Conservation (phyloP, 2,888 invertebrate species). For the Troides aeacus region DNA sequence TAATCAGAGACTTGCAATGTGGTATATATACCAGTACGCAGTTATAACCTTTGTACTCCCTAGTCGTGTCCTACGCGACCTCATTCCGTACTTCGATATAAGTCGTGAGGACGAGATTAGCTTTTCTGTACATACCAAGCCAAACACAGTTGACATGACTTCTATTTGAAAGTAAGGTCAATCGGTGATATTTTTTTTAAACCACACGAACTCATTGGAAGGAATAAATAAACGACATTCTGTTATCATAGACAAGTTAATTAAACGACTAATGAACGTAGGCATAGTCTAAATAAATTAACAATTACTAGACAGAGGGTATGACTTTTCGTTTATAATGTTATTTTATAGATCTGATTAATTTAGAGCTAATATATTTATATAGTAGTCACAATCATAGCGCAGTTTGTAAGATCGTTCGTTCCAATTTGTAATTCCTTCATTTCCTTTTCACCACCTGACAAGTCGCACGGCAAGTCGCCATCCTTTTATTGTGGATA, state of each 20-base stretch:
- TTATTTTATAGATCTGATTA: too few species aligned
- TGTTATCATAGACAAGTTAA: neutral
- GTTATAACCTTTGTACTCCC: slow-evolving; percentile 37
- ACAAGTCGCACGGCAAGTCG: too few species aligned
- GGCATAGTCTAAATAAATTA: neutral
- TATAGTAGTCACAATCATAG: too few species aligned
- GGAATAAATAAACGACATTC: neutral
- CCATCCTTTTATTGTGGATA: too few species aligned
- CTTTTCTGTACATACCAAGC: slow-evolving; percentile 51
- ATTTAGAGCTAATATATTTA: too few species aligned
- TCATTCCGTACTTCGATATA: slow-evolving; percentile 43
- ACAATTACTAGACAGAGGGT: too few species aligned
- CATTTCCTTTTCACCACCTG: too few species aligned
- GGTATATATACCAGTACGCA: slow-evolving; percentile 6
- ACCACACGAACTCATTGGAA: slow-evolving; percentile 7
- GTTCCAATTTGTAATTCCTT: too few species aligned
- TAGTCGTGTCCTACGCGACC: slow-evolving; percentile 46
- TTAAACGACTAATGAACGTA: neutral
- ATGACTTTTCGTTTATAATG: too few species aligned
- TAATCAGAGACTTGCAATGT: neutral
- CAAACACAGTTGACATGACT: slow-evolving; percentile 41
- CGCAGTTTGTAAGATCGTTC: too few species aligned
- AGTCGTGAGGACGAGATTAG: slow-evolving; percentile 64
- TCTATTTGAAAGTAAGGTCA: slow-evolving; percentile 45
- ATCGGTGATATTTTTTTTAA: slow-evolving; percentile 30